These are phyloP conservation scores for Nemotelus pantherinus DNA, from an alignment of 2,888 invertebrate genomes.

Conservation along the genomic window DNA sequence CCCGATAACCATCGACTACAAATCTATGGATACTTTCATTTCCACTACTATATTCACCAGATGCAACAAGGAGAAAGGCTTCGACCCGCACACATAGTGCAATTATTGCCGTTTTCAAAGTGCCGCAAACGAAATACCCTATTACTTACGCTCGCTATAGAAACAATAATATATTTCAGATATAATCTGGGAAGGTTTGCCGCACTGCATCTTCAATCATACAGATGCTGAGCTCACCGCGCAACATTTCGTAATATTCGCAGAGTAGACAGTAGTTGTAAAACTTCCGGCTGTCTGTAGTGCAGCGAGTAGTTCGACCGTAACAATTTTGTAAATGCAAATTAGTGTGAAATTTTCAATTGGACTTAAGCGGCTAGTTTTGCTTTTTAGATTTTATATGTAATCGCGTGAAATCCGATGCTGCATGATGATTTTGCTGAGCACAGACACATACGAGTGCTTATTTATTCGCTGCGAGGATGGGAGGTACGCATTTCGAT, in stretches of 20 bases:
- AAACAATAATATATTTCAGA: slow-evolving; percentile 31
- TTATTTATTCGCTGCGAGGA: too few species aligned
- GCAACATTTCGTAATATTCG: slow-evolving; percentile 12
- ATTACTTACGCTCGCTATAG: background rate
- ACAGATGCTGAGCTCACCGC: background rate
- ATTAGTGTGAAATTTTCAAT: too few species aligned
- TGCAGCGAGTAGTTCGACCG: background rate
- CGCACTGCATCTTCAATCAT: background rate
- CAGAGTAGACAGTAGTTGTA: background rate
- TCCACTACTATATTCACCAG: slow-evolving; percentile 6
- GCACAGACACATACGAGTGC: too few species aligned
- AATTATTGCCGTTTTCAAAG: slow-evolving; percentile 13
- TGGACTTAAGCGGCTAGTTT: too few species aligned
- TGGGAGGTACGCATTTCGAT: too few species aligned
- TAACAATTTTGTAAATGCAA: too few species aligned
- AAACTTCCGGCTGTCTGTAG: slow-evolving; percentile 23
- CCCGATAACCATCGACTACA: slow-evolving; percentile 7
- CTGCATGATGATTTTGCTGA: too few species aligned
- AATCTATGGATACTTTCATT: slow-evolving; percentile 30
- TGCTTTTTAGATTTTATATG: too few species aligned
- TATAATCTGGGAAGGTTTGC: background rate
- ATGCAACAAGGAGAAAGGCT: slow-evolving; percentile 17
- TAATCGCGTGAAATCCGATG: too few species aligned
- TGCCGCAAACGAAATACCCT: background rate
- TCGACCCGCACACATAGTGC: background rate